Base-by-base conservation (phyloP, 2,888 invertebrate species). In the Acanthoscelides obtectus region DNA sequence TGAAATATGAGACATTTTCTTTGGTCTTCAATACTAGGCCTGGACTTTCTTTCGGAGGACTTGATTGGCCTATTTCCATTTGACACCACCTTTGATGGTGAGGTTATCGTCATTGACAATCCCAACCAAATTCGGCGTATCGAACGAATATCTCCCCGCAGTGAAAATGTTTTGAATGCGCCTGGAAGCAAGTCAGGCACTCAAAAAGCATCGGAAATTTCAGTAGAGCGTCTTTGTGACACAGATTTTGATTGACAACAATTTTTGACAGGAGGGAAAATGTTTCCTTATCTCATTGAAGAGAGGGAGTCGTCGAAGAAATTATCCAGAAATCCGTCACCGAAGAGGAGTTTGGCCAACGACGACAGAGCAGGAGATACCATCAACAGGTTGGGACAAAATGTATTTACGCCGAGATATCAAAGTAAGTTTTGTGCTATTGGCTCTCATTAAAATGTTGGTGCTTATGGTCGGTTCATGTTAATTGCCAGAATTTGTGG, bases 241-340 rank as follows among this genome's bases (percentile, higher is more conserved):
- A 45, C 45, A 6, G 45, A 45, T 45, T 12, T 17, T 45, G 45
- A 45, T 12, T 45, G 45, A 45, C 45, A 45, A 45, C 45, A 45
- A 64, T 69, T 76, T 79, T 80, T 81, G 80, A 80, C 82, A 83
- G 82, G 80, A 75, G 81, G 81, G 73, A 81, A 82, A 80, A 83
- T 83, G 83, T 83, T 83, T 74, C 79, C 82, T 25, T 81, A 80
- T 73, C 78, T 81, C 73, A 75, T 83, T 64, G 78, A 80, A 67
- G 80, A 80, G 72, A 75, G 76, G 71, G 78, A 78, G 45, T 45
- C 72, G 70, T 74, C 72, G 68, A 78, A 79, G 70, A 77, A 73
- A 71, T 69, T 76, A 45, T 76, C 77, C 20, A 76, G 72, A 71
- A 74, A 72, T 20, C 69, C 74, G 20, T 78, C 79, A 20, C 75